Base-by-base conservation (phyloP, 2,113 vertebrate genomes). In the Perca schrenkii region DNA sequence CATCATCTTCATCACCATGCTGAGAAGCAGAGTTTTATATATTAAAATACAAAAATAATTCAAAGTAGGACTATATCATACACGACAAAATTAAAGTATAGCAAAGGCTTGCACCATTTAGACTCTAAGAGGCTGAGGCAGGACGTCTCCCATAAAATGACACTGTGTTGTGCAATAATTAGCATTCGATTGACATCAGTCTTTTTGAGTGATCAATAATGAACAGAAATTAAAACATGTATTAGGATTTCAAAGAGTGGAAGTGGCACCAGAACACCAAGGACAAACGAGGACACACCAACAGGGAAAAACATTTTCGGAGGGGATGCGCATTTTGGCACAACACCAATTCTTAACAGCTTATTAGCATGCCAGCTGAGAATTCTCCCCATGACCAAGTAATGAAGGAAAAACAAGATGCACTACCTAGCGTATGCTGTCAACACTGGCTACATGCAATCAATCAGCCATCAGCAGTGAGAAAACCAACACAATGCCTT, bases 321-420 rank as follows among this genome's bases (percentile, higher is more conserved):
- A 0, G 11, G 34, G 60, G 19, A 22, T 28, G 61, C 43, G 54
- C 3, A 70, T 87, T 77, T 65, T 90, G 76, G 86, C 71, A 63
- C 65, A 46, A n/a, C 67, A 81, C 75, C 82, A 85, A 57, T 54
- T 60, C 47, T 74, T 56, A 82, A 76, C 74, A 88, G 71, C 65
- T 83, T 79, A 84, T 93, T 88, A 88, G 86, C 86, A 78, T 64
- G 78, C 85, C 82, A 87, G 85, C 86, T 88, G 77, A 84, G 84
- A 68, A 76, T 81, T 78, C 64, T 72, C 81, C 65, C 64, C 66
- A 74, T 43, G 78, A 87, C 64, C 82, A 84, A 88, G 87, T 80
- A 90, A 90, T 83, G 82, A 79, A 88, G 85, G 86, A 74, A 85
- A 88, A 88, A 89, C 70, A 91, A 87, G 91, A 90, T 79, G 83